Conservation (phyloP, 1,140 invertebrate genomes). For the Platyscapa corneri region DNA sequence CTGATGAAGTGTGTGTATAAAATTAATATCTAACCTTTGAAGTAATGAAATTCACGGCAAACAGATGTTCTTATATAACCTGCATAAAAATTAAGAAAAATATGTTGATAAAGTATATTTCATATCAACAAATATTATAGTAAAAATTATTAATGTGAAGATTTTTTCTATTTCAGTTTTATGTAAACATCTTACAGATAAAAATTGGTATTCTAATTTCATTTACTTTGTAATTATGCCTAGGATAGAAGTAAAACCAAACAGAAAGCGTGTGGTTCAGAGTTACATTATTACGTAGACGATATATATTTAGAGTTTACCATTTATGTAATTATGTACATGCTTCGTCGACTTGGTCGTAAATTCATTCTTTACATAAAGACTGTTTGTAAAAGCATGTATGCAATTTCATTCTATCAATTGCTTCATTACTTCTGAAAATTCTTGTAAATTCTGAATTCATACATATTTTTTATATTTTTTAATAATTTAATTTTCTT, state of each 20-base stretch:
- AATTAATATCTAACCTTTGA: too few species aligned
- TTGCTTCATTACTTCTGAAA: too few species aligned
- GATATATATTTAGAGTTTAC: constrained; percentile 9
- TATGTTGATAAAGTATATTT: neutral
- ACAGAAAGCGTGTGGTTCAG: neutral
- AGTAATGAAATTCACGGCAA: too few species aligned
- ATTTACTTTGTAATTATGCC: neutral
- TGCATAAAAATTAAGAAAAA: neutral
- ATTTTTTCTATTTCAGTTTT: neutral
- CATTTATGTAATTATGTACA: constrained; percentile 1
- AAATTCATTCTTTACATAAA: constrained; percentile 10
- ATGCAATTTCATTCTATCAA: neutral
- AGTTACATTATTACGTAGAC: neutral
- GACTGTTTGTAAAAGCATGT: neutral
- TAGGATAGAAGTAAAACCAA: neutral
- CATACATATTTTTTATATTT: too few species aligned
- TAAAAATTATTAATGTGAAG: too few species aligned
- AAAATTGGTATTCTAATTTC: neutral
- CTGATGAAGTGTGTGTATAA: neutral
- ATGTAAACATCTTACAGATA: neutral
- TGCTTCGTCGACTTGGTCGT: neutral
- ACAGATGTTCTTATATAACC: neutral
- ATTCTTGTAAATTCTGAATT: too few species aligned
- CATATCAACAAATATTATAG: too few species aligned
- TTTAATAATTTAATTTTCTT: too few species aligned